phyloP scores from a whole-genome alignment of 2,113 vertebrate species.

The Mohoua ochrocephala region DNA sequence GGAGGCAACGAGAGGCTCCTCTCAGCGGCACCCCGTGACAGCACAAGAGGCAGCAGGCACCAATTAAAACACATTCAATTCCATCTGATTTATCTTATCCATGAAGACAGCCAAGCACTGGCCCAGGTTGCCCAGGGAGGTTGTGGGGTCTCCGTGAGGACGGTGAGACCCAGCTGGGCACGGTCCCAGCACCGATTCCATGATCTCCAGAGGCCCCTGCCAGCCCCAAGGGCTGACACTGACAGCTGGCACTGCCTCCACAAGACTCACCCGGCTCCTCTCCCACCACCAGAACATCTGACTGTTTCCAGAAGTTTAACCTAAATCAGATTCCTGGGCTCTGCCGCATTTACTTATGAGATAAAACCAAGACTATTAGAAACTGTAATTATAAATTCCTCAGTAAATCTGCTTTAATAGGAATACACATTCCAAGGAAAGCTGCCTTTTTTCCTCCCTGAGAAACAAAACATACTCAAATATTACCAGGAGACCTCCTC shows the following conservation, averaged over 20 bases:
- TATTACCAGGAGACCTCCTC: not conserved
- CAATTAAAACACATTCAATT: not conserved
- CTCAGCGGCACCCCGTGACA: fast-evolving
- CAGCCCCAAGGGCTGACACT: not conserved
- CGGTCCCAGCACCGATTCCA: fast-evolving
- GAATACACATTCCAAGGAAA: not conserved
- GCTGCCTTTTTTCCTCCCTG: not conserved
- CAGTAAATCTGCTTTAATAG: not conserved
- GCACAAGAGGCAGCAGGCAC: not conserved
- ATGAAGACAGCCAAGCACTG: not conserved
- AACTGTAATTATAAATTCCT: not conserved
- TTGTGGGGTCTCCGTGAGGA: not conserved
- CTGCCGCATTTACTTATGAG: not conserved
- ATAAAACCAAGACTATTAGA: not conserved
- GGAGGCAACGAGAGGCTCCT: not conserved
- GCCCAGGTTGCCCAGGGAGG: not conserved
- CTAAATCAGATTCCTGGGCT: not conserved
- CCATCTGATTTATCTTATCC: not conserved
- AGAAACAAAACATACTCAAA: not conserved
- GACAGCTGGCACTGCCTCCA: not conserved
- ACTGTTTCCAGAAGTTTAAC: not conserved
- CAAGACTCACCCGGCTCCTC: not conserved
- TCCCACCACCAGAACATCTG: not conserved
- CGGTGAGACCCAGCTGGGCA: not conserved
- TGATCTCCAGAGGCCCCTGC: not conserved